These are phyloP conservation scores for Takifugu rubripes DNA, from an alignment of 2,797 vertebrate genomes.

Conservation along the genomic window DNA sequence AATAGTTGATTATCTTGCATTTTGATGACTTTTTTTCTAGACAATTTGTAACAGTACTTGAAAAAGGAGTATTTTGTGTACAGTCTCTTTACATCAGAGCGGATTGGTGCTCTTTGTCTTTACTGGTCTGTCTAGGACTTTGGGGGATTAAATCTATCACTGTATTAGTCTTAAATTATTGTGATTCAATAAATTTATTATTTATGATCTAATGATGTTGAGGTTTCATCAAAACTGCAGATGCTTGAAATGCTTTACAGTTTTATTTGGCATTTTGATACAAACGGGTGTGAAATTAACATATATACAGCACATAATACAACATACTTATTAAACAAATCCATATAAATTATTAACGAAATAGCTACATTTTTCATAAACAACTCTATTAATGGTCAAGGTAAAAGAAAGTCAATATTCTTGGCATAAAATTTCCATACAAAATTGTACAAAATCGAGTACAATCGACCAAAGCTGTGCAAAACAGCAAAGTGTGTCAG, in stretches of 20 bases:
- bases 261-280: constrained; percentile 76
- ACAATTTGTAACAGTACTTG: constrained; percentile 94
- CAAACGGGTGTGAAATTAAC: constrained; percentile 69
- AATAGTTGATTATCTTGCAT: constrained; percentile 89
- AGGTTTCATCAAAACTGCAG: no score
- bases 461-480: constrained; percentile 90
- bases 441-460: constrained; percentile 92
- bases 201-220: constrained; percentile 76
- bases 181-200: constrained; percentile 95
- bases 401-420: constrained; percentile 78
- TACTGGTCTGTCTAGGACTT: constrained; percentile 77
- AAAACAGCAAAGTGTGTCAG: constrained; percentile 84
- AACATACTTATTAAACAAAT: constrained; percentile 88
- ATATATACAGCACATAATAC: constrained; percentile 90
- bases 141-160: constrained; percentile 86
- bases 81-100: constrained; percentile 81
- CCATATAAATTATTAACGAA: constrained; percentile 95
- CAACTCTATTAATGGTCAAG: constrained; percentile 69
- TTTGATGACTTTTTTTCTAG: constrained; percentile 97
- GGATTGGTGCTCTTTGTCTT: constrained; percentile 80
- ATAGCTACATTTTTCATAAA: constrained; percentile 83
- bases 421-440: constrained; percentile 96
- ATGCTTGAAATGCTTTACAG: constrained; percentile 43
- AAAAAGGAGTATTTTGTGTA: constrained; percentile 94
- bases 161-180: constrained; percentile 99